Conservation (phyloP, 2,113 vertebrate species). For the Melanostigma gelatinosum region DNA sequence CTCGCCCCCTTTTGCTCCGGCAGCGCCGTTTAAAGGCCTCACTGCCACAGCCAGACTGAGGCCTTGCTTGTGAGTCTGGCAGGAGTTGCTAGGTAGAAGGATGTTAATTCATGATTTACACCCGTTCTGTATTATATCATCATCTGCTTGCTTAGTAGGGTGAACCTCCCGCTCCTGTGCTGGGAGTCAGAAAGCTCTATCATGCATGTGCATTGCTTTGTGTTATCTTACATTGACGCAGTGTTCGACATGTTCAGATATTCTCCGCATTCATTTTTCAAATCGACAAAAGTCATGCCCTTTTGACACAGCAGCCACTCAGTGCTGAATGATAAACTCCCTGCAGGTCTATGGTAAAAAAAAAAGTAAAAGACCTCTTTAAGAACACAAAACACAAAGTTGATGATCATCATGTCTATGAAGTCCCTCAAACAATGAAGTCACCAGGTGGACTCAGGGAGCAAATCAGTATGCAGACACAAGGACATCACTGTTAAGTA, state of each 20-base stretch:
- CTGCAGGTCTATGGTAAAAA: neutral
- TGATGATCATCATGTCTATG: neutral
- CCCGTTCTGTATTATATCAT: slow-evolving; percentile 8
- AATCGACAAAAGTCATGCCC: neutral
- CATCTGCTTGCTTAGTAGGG: slow-evolving; percentile 10
- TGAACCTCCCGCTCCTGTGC: neutral
- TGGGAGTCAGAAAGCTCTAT: slow-evolving; percentile 1
- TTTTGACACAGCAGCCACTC: neutral
- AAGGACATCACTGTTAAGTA: slow-evolving; percentile 36
- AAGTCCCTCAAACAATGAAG: neutral
- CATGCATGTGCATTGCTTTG: neutral
- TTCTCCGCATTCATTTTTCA: neutral
- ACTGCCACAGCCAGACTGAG: slow-evolving; percentile 18
- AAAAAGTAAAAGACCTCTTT: neutral
- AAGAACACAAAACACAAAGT: neutral
- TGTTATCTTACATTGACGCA: slow-evolving; percentile 13
- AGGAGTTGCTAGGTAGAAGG: slow-evolving; percentile 17
- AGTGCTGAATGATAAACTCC: slow-evolving; percentile 6
- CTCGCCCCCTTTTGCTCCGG: slow-evolving; percentile 21
- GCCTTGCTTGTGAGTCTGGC: slow-evolving; percentile 26
- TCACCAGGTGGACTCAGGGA: slow-evolving; percentile 11
- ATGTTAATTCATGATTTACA: slow-evolving; percentile 25
- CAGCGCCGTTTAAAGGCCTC: slow-evolving; percentile 40
- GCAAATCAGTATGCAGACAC: slow-evolving; percentile 24
- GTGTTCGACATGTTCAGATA: slow-evolving; percentile 1